Conservation (phyloP, 2,797 vertebrate genomes). For the Buceros bicornis region DNA sequence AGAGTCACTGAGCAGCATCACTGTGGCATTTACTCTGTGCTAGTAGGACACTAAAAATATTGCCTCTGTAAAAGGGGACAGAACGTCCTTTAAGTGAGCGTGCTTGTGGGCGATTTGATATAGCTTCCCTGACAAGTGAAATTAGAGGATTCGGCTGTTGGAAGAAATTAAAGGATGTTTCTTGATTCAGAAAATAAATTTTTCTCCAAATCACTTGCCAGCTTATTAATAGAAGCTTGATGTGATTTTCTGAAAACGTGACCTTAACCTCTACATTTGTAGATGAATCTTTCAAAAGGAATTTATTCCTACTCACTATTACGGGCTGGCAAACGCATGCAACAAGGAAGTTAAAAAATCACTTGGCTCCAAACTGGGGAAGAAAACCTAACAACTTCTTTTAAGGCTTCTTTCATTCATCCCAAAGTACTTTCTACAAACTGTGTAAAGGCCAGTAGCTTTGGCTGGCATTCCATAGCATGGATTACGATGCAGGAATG, state of each 20-base stretch:
- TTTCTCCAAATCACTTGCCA: constrained; percentile 52
- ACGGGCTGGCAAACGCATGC: neutral
- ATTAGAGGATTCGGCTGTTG: constrained; percentile 64
- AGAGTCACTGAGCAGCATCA: constrained; percentile 58
- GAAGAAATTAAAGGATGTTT: constrained; percentile 62
- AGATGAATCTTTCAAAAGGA: constrained; percentile 1
- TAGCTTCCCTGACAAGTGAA: constrained; percentile 73
- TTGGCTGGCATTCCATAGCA: neutral
- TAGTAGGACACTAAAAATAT: constrained; percentile 74
- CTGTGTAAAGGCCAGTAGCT: neutral
- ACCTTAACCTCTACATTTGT: constrained; percentile 17
- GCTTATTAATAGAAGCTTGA: constrained; percentile 36
- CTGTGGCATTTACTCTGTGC: constrained; percentile 61
- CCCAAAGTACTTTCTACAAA: neutral
- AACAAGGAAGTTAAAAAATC: neutral
- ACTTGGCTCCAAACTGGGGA: neutral
- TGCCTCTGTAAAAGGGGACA: constrained; percentile 68
- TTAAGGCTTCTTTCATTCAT: neutral
- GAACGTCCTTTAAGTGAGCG: constrained; percentile 70
- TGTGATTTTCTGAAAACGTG: constrained; percentile 37
- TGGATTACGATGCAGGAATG: neutral
- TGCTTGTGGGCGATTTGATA: constrained; percentile 62
- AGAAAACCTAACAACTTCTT: constrained; percentile 18
- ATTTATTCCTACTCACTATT: neutral
- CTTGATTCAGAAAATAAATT: constrained; percentile 60